Percentiles rank a stretch among this genome's conserved stretches.
Evolutionary conservation across 2,888 invertebrate species (phyloP).

Genomic region (Nezara viridula): DNA sequence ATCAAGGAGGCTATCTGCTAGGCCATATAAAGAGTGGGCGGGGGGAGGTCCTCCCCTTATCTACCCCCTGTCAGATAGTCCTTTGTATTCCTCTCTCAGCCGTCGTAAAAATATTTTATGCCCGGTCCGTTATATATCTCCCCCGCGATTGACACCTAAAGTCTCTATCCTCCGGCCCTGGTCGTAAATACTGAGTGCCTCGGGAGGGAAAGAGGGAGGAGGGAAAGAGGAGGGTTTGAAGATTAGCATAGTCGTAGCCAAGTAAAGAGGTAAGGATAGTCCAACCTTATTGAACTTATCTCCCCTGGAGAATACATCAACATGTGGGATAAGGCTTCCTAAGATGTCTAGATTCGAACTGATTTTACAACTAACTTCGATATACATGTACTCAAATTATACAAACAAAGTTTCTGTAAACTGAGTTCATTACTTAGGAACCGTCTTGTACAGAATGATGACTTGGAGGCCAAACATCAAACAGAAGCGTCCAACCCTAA

Average conservation of each 20-base stretch:
- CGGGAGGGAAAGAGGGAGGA: not conserved
- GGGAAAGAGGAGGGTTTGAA: not conserved
- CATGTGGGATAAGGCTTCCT: too few species aligned
- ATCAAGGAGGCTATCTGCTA: slow-evolving; percentile 25
- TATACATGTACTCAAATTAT: too few species aligned
- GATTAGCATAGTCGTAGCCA: not conserved
- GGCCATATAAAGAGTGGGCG: not conserved
- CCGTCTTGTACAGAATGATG: too few species aligned
- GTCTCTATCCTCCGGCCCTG: not conserved
- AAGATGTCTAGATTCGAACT: too few species aligned
- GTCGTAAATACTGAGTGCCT: slow-evolving; percentile 14
- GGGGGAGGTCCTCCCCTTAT: not conserved
- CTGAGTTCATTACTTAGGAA: too few species aligned
- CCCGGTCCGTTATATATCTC: not conserved
- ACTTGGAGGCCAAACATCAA: too few species aligned
- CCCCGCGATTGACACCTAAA: slow-evolving; percentile 46
- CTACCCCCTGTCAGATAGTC: not conserved
- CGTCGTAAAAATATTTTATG: slow-evolving; percentile 49
- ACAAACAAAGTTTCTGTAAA: too few species aligned
- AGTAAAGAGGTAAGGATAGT: not conserved
- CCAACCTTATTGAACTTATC: not conserved
- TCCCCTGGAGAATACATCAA: too few species aligned
- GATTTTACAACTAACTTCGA: too few species aligned
- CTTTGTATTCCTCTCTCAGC: slow-evolving; percentile 38
- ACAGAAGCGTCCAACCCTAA: too few species aligned